phyloP scores from a whole-genome alignment of 2,113 vertebrate species.

The Xenotilapia longispinis region DNA sequence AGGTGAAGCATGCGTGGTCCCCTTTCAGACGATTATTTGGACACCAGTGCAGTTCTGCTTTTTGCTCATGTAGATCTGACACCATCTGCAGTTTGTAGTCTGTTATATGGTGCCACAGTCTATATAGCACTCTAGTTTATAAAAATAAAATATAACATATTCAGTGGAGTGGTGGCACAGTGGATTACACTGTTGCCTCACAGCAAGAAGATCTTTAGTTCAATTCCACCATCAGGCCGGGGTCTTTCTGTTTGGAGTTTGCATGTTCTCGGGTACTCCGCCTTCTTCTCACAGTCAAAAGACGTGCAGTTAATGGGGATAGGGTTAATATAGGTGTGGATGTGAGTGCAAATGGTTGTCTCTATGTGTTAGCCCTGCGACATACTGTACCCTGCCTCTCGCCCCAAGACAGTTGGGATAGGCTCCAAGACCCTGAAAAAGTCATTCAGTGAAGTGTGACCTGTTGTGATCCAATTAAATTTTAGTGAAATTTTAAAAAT shows the following conservation, averaged over 20 bases:
- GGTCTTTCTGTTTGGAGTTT: not conserved
- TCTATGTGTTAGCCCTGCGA: not conserved
- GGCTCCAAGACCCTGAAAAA: not conserved
- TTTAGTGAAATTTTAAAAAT: not conserved
- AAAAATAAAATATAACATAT: not conserved
- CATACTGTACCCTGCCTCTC: not conserved
- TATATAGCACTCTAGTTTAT: accelerated
- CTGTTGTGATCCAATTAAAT: not conserved
- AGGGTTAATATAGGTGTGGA: not conserved
- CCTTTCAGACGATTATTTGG: not conserved
- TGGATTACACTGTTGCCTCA: not conserved
- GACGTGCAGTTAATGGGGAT: not conserved
- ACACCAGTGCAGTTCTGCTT: not conserved
- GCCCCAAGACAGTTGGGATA: not conserved
- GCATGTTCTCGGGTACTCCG: not conserved
- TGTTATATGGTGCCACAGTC: not conserved
- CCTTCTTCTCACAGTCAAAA: not conserved
- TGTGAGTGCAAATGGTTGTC: not conserved
- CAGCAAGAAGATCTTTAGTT: not conserved
- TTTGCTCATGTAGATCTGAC: not conserved
- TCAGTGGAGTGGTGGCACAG: not conserved
- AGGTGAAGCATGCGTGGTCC: not conserved
- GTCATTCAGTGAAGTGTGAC: not conserved
- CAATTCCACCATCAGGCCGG: not conserved
- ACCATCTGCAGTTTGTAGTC: not conserved